phyloP scores from a whole-genome alignment of 1,140 invertebrate genomes.

The Chionoecetes opilio region DNA sequence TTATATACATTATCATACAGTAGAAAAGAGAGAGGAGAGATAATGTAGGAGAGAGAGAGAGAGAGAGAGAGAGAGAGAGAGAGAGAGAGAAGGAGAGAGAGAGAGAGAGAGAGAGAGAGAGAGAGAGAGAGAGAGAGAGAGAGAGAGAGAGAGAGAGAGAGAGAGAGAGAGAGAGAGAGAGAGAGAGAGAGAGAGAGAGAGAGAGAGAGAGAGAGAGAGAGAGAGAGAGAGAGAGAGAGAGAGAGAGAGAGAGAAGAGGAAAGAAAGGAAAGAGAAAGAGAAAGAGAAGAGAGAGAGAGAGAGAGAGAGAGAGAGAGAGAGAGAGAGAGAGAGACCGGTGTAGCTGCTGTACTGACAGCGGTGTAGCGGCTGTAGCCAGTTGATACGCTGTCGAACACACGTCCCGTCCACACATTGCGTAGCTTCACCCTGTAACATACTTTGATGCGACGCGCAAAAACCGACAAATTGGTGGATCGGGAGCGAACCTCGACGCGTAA shows the following conservation, averaged over 20 bases:
- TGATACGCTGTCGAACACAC: no score
- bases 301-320: background rate
- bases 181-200: background rate
- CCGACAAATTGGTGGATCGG: no score
- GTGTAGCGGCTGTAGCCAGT: no score
- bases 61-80: background rate
- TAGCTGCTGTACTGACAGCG: no score
- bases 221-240: background rate
- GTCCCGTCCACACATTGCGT: no score
- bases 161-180: background rate
- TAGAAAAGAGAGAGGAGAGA: no score
- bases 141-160: background rate
- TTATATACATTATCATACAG: no score
- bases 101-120: background rate
- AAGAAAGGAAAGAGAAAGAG: background rate
- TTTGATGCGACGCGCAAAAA: no score
- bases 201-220: background rate
- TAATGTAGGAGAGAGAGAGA: background rate
- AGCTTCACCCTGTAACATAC: no score
- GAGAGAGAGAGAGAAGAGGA: background rate
- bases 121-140: background rate
- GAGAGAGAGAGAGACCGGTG: no score
- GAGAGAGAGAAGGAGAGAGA: background rate
- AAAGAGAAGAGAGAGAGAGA: background rate
- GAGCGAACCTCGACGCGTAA: no score